Percentiles rank a stretch among this genome's conserved stretches.
These are phyloP conservation scores for Motacilla alba DNA, from an alignment of 2,113 vertebrate species.

Conservation along the genomic window DNA sequence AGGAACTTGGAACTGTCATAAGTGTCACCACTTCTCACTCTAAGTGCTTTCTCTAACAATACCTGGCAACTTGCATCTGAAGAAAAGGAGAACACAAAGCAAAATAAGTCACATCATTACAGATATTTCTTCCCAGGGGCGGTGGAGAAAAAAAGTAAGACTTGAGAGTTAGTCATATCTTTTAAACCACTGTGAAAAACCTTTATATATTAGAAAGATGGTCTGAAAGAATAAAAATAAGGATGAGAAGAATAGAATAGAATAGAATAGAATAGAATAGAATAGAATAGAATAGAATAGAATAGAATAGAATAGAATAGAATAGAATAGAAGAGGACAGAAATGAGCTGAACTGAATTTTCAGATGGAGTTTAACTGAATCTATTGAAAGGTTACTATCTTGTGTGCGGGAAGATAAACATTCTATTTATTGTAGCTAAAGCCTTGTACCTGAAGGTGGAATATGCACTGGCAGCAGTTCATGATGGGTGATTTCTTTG, in stretches of 20 bases:
- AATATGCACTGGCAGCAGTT: neutral
- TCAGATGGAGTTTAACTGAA: neutral
- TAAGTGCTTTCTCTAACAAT: constrained; percentile 30
- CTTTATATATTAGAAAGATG: neutral
- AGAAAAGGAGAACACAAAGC: neutral
- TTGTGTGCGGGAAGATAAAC: neutral
- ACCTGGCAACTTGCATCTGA: neutral
- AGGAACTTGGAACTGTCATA: neutral
- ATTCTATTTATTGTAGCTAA: neutral
- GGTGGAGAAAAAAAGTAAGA: neutral
- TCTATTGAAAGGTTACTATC: neutral
- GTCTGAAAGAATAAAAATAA: neutral
- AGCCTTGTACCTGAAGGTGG: neutral
- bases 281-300: neutral
- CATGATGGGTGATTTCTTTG: neutral
- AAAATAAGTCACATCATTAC: neutral
- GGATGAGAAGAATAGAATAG: neutral
- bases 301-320: neutral
- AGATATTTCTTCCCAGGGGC: neutral
- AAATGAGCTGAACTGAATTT: neutral
- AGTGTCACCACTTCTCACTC: constrained; percentile 34
- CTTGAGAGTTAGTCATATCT: neutral
- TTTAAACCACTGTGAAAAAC: neutral
- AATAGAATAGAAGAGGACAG: neutral
- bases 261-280: neutral